Conservation (phyloP, 2,888 invertebrate species). For the Drosophila mettleri region DNA sequence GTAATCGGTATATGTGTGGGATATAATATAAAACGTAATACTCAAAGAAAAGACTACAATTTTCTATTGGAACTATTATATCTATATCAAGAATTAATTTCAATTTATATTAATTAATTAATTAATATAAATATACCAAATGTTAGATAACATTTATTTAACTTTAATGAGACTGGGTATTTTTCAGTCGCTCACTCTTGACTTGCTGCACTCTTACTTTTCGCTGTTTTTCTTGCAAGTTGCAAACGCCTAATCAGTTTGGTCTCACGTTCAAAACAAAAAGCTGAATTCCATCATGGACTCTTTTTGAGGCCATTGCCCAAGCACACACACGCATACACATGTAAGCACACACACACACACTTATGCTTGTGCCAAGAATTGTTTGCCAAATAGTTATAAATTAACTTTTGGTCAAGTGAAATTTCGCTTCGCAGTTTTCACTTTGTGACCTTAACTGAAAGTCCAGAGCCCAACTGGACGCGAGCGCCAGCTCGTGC, state of each 20-base stretch:
- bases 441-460: conserved; percentile 57
- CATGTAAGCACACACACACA: conserved; percentile 2
- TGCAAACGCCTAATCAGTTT: conserved; percentile 71
- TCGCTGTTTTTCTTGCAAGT: conserved; percentile 40
- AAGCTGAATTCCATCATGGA: conserved; percentile 67
- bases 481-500: conserved; percentile 3
- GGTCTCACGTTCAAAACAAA: conserved; percentile 75
- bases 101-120: too few species aligned
- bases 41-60: too few species aligned
- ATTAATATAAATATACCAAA: too few species aligned
- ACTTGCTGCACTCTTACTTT: conserved; percentile 4
- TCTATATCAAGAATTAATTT: too few species aligned
- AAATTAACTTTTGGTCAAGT: conserved; percentile 39
- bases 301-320: conserved; percentile 65
- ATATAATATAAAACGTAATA: too few species aligned
- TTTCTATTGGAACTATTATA: too few species aligned
- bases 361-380: conserved; percentile 37
- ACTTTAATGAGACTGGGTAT: too few species aligned
- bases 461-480: conserved; percentile 16
- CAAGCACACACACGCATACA: conserved; percentile 32
- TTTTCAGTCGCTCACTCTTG: not conserved
- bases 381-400: conserved; percentile 55
- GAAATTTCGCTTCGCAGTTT: conserved; percentile 61
- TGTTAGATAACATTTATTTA: too few species aligned
- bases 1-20: not conserved